Conservation (phyloP, 2,888 invertebrate species). For the Drosophila ustulata region DNA sequence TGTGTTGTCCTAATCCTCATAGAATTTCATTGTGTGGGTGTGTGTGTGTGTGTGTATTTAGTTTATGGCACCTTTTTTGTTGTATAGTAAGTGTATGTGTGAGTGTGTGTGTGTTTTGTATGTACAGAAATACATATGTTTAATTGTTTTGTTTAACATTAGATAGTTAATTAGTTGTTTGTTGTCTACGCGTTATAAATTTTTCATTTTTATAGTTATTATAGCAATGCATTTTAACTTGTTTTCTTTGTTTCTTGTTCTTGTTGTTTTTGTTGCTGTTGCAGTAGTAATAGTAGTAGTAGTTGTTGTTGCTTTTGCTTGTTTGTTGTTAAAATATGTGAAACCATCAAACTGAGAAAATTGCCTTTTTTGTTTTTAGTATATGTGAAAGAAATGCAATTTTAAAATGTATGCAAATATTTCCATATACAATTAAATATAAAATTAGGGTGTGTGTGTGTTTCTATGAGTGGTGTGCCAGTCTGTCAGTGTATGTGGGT, state of each 20-base stretch:
- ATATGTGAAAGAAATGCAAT: constrained; percentile 74
- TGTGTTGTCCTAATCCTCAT: constrained; percentile 68
- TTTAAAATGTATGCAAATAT: constrained; percentile 67
- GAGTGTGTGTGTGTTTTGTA: constrained; percentile 37
- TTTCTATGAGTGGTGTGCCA: constrained; percentile 27
- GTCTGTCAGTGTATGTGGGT: constrained; percentile 41
- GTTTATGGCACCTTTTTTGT: constrained; percentile 72
- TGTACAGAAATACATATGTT: constrained; percentile 55
- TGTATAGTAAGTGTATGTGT: constrained; percentile 42
- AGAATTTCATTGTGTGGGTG: constrained; percentile 55
- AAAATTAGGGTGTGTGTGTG: constrained; percentile 43
- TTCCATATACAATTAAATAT: constrained; percentile 58
- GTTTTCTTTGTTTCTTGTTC: constrained; percentile 36
- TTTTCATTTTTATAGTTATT: constrained; percentile 36
- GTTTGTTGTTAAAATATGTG: constrained; percentile 69
- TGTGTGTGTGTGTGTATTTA: constrained; percentile 39
- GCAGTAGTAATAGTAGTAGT: constrained; percentile 34
- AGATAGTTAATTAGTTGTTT: constrained; percentile 55
- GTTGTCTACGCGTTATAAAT: constrained; percentile 68
- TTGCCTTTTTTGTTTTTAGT: constrained; percentile 52
- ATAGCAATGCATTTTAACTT: constrained; percentile 63
- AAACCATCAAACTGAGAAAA: constrained; percentile 83
- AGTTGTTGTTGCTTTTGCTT: constrained; percentile 9
- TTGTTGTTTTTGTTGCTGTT: constrained; percentile 36
- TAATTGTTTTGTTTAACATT: constrained; percentile 44